Conservation (phyloP, 2,888 invertebrate genomes). For the Galerucella pusilla region DNA sequence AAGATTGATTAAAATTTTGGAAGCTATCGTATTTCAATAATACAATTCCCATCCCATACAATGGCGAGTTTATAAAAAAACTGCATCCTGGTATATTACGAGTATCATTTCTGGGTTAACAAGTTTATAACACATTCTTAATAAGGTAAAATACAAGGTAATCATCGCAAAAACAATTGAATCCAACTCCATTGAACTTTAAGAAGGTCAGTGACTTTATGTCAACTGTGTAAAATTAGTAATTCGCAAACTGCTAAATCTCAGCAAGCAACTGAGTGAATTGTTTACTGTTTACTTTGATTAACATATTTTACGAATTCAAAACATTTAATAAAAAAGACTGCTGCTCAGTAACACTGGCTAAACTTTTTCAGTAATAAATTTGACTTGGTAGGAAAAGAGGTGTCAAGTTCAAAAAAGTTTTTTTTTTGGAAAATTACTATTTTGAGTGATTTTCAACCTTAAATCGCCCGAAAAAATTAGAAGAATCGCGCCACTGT, state of each 20-base stretch:
- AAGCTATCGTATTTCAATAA: too few relatives aligned
- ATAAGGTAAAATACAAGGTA: neutral
- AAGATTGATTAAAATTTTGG: too few relatives aligned
- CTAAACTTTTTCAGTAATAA: too few relatives aligned
- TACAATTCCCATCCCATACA: too few relatives aligned
- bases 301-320: neutral
- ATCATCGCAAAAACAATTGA: conserved; percentile 2
- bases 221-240: conserved; percentile 7
- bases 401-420: too few relatives aligned
- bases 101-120: neutral
- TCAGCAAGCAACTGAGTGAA: neutral
- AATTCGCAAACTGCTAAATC: neutral
- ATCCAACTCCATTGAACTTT: conserved; percentile 5
- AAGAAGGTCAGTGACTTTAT: conserved; percentile 1
- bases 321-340: too few relatives aligned
- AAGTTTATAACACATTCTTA: neutral
- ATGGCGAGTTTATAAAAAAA: too few relatives aligned
- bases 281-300: neutral
- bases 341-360: too few relatives aligned
- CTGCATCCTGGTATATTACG: neutral
- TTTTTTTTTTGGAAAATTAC: too few relatives aligned
- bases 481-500: neutral
- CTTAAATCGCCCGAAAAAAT: too few relatives aligned
- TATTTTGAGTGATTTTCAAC: too few relatives aligned
- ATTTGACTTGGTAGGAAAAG: too few relatives aligned